Base-by-base conservation (phyloP, 2,113 vertebrate species). In the Psittacula cyanocephala region DNA sequence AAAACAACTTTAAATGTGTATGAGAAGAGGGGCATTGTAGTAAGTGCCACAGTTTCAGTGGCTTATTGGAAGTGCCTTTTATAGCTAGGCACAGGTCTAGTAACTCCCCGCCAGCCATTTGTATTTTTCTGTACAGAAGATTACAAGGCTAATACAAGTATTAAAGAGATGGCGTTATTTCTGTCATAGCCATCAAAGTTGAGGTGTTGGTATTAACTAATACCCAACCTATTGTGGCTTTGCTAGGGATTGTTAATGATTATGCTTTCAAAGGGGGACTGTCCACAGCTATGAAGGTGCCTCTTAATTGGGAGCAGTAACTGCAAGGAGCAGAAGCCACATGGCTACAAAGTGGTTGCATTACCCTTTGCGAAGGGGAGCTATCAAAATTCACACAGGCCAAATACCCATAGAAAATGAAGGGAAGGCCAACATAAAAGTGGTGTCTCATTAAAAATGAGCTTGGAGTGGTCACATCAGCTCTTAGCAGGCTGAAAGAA, bases 101-200 rank as follows among this genome's bases (percentile, higher is more conserved):
- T 1, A 24, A 70, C 62, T 95, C 86, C 39, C 91, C 3, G 5
- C 52, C 7, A 23, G 55, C 65, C 47, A 7, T 39, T 60, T 71
- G 35, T 52, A 75, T 81, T 87, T 84, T 81, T 71, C 94, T 94
- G 33, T 44, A 17, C 44, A 29, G 78, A 33, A 52, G 53, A 89
- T 81, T 92, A 75, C 37, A 82, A 53, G 39, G 41, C 49, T 90
- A 47, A 93, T 86, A 27, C 9, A 46, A 79, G 47, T 89, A 80
- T 80, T 86, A 72, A 67, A 74, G 57, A 82, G 75, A 57, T 53
- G 37, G 63, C 49, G 67, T 71, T 89, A 84, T 89, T 95, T 95
- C 84, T 84, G 65, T 85, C 74, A 33, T 2, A 80, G 49, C 67
- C 67, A 37, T 92, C 67, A 82, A 85, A 93, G 62, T 6, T 17